Evolutionary conservation across 2,888 invertebrate species (phyloP).

Genomic region (Oxycera nigricornis): DNA sequence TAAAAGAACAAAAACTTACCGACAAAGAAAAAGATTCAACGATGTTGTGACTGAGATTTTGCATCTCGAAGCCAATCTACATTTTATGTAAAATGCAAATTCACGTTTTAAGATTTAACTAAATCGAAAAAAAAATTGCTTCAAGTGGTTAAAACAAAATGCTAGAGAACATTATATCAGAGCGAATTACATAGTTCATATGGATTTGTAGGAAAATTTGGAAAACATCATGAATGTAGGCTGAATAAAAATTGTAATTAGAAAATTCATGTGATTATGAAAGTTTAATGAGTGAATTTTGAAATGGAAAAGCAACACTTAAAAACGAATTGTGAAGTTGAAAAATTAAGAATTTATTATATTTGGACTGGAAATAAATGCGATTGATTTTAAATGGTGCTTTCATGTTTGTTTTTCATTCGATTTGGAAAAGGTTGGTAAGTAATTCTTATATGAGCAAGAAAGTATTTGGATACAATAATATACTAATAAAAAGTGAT

Average conservation of each 20-base stretch:
- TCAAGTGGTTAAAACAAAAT: background rate
- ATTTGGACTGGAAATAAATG: constrained; percentile 32
- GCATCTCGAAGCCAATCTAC: background rate
- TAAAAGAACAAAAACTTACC: constrained; percentile 4
- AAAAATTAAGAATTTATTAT: constrained; percentile 25
- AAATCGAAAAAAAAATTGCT: background rate
- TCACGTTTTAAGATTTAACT: background rate
- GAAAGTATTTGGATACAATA: too few species aligned
- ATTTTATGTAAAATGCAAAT: background rate
- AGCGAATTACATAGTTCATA: background rate
- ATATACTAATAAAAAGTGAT: too few species aligned
- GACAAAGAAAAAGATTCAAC: too few species aligned
- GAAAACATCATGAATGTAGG: background rate
- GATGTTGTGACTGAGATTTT: background rate
- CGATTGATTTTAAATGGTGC: constrained; percentile 25
- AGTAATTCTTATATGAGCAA: too few species aligned
- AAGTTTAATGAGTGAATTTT: background rate
- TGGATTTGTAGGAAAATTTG: background rate
- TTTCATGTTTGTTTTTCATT: too few species aligned
- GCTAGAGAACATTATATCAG: background rate
- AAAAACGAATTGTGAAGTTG: background rate
- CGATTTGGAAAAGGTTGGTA: too few species aligned
- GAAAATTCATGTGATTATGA: background rate
- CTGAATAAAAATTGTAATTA: background rate
- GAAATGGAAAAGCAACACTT: background rate